Conservation (phyloP, 2,797 vertebrate genomes). For the Mastacembelus armatus region DNA sequence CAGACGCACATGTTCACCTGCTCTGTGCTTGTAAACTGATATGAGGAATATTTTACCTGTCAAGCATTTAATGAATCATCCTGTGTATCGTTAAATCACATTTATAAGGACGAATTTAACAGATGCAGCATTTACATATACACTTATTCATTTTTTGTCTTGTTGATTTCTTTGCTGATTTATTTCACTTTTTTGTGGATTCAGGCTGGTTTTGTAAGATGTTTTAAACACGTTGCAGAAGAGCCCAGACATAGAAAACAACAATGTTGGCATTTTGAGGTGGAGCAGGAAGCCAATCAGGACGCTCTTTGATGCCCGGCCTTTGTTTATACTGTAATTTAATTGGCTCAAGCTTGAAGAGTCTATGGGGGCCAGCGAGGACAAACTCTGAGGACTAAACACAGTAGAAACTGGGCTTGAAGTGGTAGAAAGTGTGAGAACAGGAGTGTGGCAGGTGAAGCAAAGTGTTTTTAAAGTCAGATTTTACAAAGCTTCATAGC, state of each 20-base stretch:
- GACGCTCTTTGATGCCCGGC: constrained; percentile 28
- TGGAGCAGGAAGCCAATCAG: constrained; percentile 34
- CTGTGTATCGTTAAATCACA: not conserved
- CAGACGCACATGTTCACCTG: constrained; percentile 3
- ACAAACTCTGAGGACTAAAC: constrained; percentile 16
- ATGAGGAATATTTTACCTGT: not conserved
- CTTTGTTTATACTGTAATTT: constrained; percentile 42
- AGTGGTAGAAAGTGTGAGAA: not conserved
- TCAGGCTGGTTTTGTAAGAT: not conserved
- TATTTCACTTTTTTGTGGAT: not conserved
- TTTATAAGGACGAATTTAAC: not conserved
- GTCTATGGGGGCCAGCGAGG: constrained; percentile 29
- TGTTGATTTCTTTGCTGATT: not conserved
- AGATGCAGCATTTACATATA: not conserved
- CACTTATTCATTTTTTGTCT: not conserved
- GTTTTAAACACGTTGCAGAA: not conserved
- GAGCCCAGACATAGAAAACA: not conserved
- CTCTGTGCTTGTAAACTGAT: not conserved
- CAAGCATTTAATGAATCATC: not conserved
- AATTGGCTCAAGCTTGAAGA: constrained; percentile 38
- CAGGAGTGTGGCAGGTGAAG: constrained; percentile 6
- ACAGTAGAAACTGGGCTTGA: not conserved
- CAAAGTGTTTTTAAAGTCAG: not conserved
- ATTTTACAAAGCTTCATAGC: not conserved
- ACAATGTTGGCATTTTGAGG: not conserved